Evolutionary conservation across 2,797 vertebrate genomes (phyloP).

Genomic region (Caiman crocodilus): DNA sequence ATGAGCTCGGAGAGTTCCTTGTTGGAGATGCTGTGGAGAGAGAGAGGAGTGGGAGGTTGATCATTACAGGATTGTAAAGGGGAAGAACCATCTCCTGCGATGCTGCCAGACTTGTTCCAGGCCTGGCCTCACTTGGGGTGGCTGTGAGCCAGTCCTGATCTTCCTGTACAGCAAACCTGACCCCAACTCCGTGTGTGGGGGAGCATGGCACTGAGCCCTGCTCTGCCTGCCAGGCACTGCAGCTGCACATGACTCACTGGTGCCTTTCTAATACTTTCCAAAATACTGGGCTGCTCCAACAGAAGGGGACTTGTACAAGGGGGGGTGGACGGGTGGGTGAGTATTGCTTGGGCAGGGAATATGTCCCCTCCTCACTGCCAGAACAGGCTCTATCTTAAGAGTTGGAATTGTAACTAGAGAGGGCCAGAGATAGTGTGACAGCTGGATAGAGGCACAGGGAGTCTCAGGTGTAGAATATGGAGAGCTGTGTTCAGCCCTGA

Average conservation of each 20-base stretch:
- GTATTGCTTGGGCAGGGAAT: fast-evolving
- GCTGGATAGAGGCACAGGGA: fast-evolving
- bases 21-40: constrained; percentile 80
- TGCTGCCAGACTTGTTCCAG: neutral
- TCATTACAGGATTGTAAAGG: neutral
- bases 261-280: constrained; percentile 40
- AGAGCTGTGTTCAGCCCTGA: neutral
- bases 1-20: constrained; percentile 89
- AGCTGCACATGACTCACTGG: constrained; percentile 64
- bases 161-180: neutral
- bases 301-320: neutral
- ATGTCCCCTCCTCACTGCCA: fast-evolving
- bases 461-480: neutral
- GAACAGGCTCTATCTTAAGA: neutral
- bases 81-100: fast-evolving
- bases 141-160: too few relatives aligned
- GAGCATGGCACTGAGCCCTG: neutral
- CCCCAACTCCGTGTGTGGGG: neutral
- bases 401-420: fast-evolving
- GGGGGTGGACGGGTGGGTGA: neutral
- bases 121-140: neutral
- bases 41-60: neutral
- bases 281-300: neutral
- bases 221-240: neutral
- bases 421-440: neutral